A percentile compares a stretch with the other conserved stretches of the same genome.
Conservation (phyloP, 2,888 invertebrate genomes). For the Noctua fimbriata region DNA sequence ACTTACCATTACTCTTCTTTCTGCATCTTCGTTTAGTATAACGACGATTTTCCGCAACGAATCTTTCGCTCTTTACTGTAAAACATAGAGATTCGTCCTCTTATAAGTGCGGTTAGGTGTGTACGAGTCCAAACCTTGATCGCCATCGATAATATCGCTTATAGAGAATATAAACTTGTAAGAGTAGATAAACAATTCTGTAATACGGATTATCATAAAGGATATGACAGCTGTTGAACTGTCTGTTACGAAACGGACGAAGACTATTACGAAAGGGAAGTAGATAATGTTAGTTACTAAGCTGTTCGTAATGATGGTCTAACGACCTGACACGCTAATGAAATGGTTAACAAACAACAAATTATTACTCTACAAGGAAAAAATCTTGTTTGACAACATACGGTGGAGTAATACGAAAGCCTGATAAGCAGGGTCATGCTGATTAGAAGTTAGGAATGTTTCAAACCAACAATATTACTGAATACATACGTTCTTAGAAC, state of each 20-base stretch:
- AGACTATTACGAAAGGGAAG: constrained; percentile 42
- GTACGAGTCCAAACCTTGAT: neutral
- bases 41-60: constrained; percentile 1
- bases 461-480: neutral
- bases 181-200: neutral
- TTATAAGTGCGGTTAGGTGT: neutral
- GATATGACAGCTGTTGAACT: constrained; percentile 20
- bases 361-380: neutral
- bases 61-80: neutral
- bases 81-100: neutral
- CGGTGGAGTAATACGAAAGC: neutral
- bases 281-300: constrained; percentile 50
- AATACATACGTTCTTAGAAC: constrained; percentile 3
- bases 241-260: constrained; percentile 30
- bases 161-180: neutral
- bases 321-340: constrained; percentile 47
- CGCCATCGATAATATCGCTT: neutral
- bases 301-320: constrained; percentile 49
- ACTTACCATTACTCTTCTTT: constrained; percentile 2
- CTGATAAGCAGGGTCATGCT: neutral
- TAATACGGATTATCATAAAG: constrained; percentile 24
- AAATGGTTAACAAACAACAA: constrained; percentile 36
- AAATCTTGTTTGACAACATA: neutral
- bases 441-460: neutral
- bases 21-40: neutral